Evolutionary conservation across 2,797 vertebrate species (phyloP), one percentile per base, ranked within the genome.

Genomic region (Harpagifer antarcticus): DNA sequence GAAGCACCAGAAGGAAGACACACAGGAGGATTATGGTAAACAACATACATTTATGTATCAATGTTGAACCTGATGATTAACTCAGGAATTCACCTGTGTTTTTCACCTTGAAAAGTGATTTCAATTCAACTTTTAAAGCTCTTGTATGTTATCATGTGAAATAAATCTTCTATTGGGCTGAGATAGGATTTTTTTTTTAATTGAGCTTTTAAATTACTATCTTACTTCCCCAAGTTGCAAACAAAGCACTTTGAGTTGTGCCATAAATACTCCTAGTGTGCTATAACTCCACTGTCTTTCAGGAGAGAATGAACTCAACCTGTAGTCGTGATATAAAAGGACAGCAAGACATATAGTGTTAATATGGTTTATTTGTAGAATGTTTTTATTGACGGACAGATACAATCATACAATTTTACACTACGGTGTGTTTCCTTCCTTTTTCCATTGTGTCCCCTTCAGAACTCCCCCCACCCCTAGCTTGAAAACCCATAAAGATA

Each of bases 21-120:
- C 75, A 92, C 89, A 16, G 94, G 94, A 73, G 93, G 94, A 88
- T 86, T 94, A 49, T 94, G 94, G 95, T 95, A 93, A 93, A 85
- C 90, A 79, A 15, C 1, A 12, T 11, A 43, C 19, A n/a, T 9
- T 62, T 9, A 11, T 44, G 3, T 7, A 27, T 54, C 37, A 17
- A 4, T 72, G 8, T 27, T 53, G 1, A 31, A 40, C 8, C 31
- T 65, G 45, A 54, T 23, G 5, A 59, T 66, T 60, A 19, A 52
- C 16, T 23, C 9, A 58, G 17, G 27, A 10, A 52, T 33, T 3
- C 11, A 53, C 33, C 33, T 37, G 33, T 7, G 17, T 27, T 9
- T 55, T 40, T 3, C 11, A 53, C 19, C 2, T 23, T 58, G 19
- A 67, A 45, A 8, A n/a, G 14, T 50, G 11, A 53, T 17, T 72